A percentile compares a stretch with the other conserved stretches of the same genome.
phyloP scores from a whole-genome alignment of 1,140 invertebrate species.

The Drosophila kanapiae region DNA sequence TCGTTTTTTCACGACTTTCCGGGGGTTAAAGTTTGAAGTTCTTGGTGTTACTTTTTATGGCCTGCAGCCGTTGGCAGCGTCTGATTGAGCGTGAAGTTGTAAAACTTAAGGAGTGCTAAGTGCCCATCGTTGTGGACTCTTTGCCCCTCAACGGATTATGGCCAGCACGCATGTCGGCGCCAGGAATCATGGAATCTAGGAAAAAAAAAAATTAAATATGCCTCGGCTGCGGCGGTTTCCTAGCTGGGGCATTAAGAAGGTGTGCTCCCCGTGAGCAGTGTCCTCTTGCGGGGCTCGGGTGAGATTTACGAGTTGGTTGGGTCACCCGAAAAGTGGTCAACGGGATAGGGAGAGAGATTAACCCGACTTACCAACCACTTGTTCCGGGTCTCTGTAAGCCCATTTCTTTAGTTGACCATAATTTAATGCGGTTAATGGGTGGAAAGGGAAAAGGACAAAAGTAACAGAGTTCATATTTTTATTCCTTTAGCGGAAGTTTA shows the following conservation, averaged over 20 bases:
- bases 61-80: slow-evolving; percentile 27
- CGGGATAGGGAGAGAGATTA: slow-evolving; percentile 58
- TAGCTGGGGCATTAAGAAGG: slow-evolving; percentile 23
- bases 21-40: slow-evolving; percentile 75
- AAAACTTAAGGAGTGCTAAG: slow-evolving; percentile 83
- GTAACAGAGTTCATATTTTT: neutral
- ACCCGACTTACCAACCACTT: slow-evolving; percentile 52
- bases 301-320: slow-evolving; percentile 43
- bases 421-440: slow-evolving; percentile 11
- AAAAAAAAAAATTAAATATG: slow-evolving; percentile 63
- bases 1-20: slow-evolving; percentile 1
- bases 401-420: slow-evolving; percentile 28
- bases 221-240: slow-evolving; percentile 14
- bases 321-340: slow-evolving; percentile 17
- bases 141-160: slow-evolving; percentile 52
- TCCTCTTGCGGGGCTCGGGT: slow-evolving; percentile 8
- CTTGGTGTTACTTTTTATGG: slow-evolving; percentile 61
- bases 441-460: neutral
- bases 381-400: slow-evolving; percentile 28
- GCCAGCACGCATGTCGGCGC: slow-evolving; percentile 51
- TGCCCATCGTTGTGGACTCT: slow-evolving; percentile 31
- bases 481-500: neutral
- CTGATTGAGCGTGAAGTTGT: slow-evolving; percentile 82
- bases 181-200: slow-evolving; percentile 4
- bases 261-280: slow-evolving; percentile 37